Base-by-base conservation (phyloP, 2,797 vertebrate genomes). In the Loris lydekkerianus region DNA sequence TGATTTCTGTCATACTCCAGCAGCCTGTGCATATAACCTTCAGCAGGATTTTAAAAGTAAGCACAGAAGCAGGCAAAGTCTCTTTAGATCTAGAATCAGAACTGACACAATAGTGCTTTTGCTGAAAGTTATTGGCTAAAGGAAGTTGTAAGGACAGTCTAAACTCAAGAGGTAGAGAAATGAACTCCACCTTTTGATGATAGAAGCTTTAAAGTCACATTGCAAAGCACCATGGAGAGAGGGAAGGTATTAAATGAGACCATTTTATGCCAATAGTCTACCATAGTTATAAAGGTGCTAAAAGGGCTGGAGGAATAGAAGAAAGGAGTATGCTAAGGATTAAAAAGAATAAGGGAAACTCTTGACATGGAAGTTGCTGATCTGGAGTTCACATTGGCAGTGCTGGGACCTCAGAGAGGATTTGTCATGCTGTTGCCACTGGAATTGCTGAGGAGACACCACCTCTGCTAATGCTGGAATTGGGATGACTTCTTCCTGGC, bases 41-140 rank as follows among this genome's bases (percentile, higher is more conserved):
- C 10, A 25, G 53, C 10, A 31, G 34, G 56, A 77, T 89, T 86
- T 70, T 27, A 53, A 85, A 93, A 81, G 37, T 46, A 53, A 37
- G 20, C 10, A 15, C 25, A 11, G 70, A 78, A 77, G 7, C 31
- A 17, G 18, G 43, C 23, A 37, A 63, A 49, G 10, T 73, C 23
- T 60, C 31, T 76, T 90, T 46, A 77, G 56, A 86, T 72, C 67
- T 77, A n/a, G 61, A 60, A n/a, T 77, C 56, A 61, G 67, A 95
- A 82, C 20, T 67, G 46, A 73, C 13, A 34, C 23, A 67, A 5
- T 34, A 77, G 20, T 81, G 73, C 29, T 81, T 80, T 43, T 34
- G 25, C 31, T 88, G 14, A 2, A 73, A 46, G 37, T 84, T 31
- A 40, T 49, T 77, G 70, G 7, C 43, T 14, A 10, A 65, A 85